Evolutionary conservation across 2,797 vertebrate species (phyloP).

Genomic region (Myripristis jacobus): DNA sequence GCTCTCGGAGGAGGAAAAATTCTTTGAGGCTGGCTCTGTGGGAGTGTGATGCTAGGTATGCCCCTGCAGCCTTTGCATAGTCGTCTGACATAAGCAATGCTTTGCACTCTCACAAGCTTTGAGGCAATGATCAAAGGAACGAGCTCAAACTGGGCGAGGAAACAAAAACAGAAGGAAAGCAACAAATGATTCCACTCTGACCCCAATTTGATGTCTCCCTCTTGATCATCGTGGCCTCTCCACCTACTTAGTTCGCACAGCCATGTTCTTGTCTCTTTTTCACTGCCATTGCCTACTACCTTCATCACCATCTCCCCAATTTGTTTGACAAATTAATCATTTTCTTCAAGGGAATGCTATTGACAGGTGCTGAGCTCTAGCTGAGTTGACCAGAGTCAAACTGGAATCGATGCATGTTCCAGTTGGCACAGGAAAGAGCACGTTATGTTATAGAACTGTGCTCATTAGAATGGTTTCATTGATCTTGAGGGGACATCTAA

Average conservation of each 20-base stretch:
- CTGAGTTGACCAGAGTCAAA: too few species aligned
- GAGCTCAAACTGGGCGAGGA: slow-evolving; percentile 60
- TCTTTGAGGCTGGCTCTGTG: slow-evolving; percentile 61
- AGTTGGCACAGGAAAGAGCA: too few species aligned
- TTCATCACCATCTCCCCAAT: neutral
- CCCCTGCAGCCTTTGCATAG: slow-evolving; percentile 64
- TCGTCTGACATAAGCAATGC: slow-evolving; percentile 64
- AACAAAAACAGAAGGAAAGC: slow-evolving; percentile 67
- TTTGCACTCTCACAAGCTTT: slow-evolving; percentile 68
- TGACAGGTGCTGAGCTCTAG: neutral
- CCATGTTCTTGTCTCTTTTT: slow-evolving; percentile 23
- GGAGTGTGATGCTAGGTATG: slow-evolving; percentile 49
- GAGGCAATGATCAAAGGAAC: slow-evolving; percentile 71
- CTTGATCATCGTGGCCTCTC: slow-evolving; percentile 51
- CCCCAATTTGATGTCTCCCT: slow-evolving; percentile 63
- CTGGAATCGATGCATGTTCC: too few species aligned
- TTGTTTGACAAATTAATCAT: slow-evolving; percentile 15
- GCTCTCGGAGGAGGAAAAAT: slow-evolving; percentile 36
- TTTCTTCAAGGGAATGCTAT: neutral
- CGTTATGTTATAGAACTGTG: too few species aligned
- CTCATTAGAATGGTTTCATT: too few species aligned
- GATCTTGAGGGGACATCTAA: too few species aligned
- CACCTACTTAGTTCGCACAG: slow-evolving; percentile 40
- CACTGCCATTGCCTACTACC: neutral
- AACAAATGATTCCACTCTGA: slow-evolving; percentile 69